These are phyloP conservation scores for Charaxes varanes DNA, from an alignment of 1,140 invertebrate genomes.

Conservation along the genomic window DNA sequence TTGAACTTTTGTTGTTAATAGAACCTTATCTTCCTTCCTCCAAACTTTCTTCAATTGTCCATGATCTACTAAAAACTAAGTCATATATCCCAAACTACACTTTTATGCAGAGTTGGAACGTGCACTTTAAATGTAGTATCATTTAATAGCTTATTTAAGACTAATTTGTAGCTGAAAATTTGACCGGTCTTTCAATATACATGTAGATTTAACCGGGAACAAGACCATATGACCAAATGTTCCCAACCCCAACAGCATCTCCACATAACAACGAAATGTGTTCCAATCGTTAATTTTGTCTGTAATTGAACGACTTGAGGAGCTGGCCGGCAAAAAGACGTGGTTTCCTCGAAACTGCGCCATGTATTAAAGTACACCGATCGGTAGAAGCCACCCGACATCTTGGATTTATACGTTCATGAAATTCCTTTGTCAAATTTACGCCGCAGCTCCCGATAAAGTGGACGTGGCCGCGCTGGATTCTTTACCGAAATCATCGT, in stretches of 20 bases:
- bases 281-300: slow-evolving; percentile 70
- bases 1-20: no score
- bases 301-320: slow-evolving; percentile 65
- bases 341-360: slow-evolving; percentile 53
- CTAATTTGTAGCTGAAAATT: no score
- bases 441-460: slow-evolving; percentile 52
- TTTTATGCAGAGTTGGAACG: no score
- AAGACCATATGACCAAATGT: background rate
- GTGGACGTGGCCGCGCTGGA: slow-evolving; percentile 33
- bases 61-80: no score
- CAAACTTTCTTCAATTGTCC: no score
- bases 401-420: slow-evolving; percentile 66
- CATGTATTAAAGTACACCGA: slow-evolving; percentile 48
- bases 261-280: slow-evolving; percentile 51
- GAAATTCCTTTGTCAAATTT: slow-evolving; percentile 71
- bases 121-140: no score
- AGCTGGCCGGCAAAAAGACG: slow-evolving; percentile 50
- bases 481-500: slow-evolving; percentile 66
- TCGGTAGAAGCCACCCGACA: slow-evolving; percentile 39
- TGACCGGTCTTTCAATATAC: no score
- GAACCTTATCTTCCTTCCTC: no score
- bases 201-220: background rate
- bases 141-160: no score
- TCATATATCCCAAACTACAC: no score
- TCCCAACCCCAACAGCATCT: background rate